Base-by-base conservation (phyloP, 2,888 invertebrate genomes). In the Rhodophaea formosa region DNA sequence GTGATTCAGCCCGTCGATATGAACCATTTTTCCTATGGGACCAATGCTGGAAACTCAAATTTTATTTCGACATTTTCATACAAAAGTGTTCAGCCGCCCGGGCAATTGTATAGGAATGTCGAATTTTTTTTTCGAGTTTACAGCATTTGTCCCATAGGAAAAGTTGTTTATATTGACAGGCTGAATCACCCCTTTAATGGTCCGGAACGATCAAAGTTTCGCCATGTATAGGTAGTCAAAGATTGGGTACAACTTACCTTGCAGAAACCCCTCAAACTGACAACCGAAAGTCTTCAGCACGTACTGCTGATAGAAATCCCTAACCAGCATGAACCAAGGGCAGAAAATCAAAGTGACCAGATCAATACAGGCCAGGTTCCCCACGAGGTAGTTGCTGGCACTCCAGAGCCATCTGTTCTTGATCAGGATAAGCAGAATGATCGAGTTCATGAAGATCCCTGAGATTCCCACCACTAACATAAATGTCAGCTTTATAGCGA, bases 271-370 rank as follows among this genome's bases (percentile, higher is more conserved):
- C 80, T 97, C 96, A 67, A 94, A 92, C 66, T 94, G 93, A 77
- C 97, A 97, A 8, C 96, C 96, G 58, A 95, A 92, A 10, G 89
- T 86, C 15, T 95, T 95, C 59, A 97, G 82, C 63, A 95, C 92
- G 79, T 94, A 97, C 69, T 95, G 95, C 84, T 97, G 96, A 72
- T 93, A 96, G 70, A 96, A 93, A 76, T 96, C 95, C 46, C 94
- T 91, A 12, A 94, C 92, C 62, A 97, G 86, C 83, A 96, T 94
- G 70, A 97, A 94, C 93, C 95, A 94, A 0, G 97, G 95, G 56
- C 96, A 95, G 8, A 96, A 84, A 0, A 95, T 62, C 3, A 95
- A 77, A 0, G 94, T 94, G 0, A 94, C 71, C 15, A 95, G 82
- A 77, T 96, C 96, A 0, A 95, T 94, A 0, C 93, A 71, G 0